Percentiles rank a stretch among this genome's conserved stretches.
Conservation (phyloP, 1,140 invertebrate species). For the Drosophila biarmipes region DNA sequence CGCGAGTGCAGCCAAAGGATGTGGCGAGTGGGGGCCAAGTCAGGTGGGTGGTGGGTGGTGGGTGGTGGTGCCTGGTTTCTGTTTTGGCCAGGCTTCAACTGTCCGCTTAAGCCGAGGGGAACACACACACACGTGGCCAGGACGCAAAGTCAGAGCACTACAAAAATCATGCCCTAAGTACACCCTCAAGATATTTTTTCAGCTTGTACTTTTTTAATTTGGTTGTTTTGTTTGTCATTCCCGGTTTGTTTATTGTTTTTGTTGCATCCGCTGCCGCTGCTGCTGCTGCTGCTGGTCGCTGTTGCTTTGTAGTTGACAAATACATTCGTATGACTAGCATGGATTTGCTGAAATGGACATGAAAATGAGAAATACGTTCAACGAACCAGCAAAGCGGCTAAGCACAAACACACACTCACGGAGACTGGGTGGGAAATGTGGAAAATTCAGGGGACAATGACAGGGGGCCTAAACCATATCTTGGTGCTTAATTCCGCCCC, state of each 20-base stretch:
- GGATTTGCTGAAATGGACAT: constrained; percentile 77
- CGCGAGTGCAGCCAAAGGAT: constrained; percentile 49
- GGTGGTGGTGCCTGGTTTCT: constrained; percentile 1
- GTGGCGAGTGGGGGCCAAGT: neutral
- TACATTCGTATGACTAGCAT: constrained; percentile 69
- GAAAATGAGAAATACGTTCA: constrained; percentile 81
- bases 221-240: constrained; percentile 74
- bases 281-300: constrained; percentile 15
- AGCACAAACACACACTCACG: constrained; percentile 32
- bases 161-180: constrained; percentile 79
- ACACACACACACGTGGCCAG: constrained; percentile 23
- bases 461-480: constrained; percentile 6
- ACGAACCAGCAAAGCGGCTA: constrained; percentile 75
- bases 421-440: neutral
- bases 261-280: constrained; percentile 17
- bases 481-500: constrained; percentile 3
- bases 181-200: constrained; percentile 78
- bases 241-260: constrained; percentile 48
- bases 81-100: constrained; percentile 35
- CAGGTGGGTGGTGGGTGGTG: constrained; percentile 12
- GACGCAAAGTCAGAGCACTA: constrained; percentile 68
- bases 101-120: constrained; percentile 65
- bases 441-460: neutral
- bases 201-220: constrained; percentile 69
- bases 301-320: constrained; percentile 73